Percentiles rank a stretch among this genome's conserved stretches.
phyloP scores from a whole-genome alignment of 2,113 vertebrate species.

The Limanda limanda region DNA sequence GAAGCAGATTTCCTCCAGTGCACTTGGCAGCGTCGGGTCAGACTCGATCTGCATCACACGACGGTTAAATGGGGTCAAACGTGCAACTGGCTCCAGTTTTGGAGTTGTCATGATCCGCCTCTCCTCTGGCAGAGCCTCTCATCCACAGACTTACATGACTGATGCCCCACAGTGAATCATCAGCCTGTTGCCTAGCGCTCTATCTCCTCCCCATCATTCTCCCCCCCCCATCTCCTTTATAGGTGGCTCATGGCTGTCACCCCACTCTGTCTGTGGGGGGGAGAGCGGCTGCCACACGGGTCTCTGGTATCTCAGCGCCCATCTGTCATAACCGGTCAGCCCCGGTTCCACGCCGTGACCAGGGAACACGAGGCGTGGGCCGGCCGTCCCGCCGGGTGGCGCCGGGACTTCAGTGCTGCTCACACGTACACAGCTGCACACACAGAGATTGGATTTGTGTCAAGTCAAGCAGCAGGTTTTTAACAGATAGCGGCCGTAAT shows the following conservation, averaged over 20 bases:
- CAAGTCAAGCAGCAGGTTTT: slow-evolving; percentile 59
- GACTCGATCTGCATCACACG: slow-evolving; percentile 10
- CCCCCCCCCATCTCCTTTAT: slow-evolving; percentile 31
- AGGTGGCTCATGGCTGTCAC: slow-evolving; percentile 61
- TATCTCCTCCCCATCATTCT: slow-evolving; percentile 44
- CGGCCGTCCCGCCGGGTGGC: slow-evolving; percentile 3
- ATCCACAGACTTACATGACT: slow-evolving; percentile 24
- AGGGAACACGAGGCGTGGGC: slow-evolving; percentile 56
- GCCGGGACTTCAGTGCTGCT: slow-evolving; percentile 46
- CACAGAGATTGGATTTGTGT: slow-evolving; percentile 62
- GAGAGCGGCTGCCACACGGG: slow-evolving; percentile 41
- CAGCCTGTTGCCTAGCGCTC: slow-evolving; percentile 44
- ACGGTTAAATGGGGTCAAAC: slow-evolving; percentile 38
- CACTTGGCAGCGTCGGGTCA: slow-evolving; percentile 2
- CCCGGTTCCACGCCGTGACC: slow-evolving; percentile 31
- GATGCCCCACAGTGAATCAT: slow-evolving; percentile 49
- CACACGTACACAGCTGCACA: slow-evolving; percentile 11
- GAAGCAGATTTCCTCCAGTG: background rate
- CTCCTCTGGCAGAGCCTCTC: slow-evolving; percentile 18
- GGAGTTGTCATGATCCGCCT: background rate
- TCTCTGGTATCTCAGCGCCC: slow-evolving; percentile 56
- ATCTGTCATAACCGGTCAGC: slow-evolving; percentile 68
- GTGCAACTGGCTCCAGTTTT: slow-evolving; percentile 13
- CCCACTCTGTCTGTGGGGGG: slow-evolving; percentile 34
- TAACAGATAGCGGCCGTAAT: slow-evolving; percentile 65